Evolutionary conservation across 35 echinoderm and acorn worm genomes (phyloP), one percentile per base, ranked within the genome.

Genomic region (Lytechinus pictus): DNA sequence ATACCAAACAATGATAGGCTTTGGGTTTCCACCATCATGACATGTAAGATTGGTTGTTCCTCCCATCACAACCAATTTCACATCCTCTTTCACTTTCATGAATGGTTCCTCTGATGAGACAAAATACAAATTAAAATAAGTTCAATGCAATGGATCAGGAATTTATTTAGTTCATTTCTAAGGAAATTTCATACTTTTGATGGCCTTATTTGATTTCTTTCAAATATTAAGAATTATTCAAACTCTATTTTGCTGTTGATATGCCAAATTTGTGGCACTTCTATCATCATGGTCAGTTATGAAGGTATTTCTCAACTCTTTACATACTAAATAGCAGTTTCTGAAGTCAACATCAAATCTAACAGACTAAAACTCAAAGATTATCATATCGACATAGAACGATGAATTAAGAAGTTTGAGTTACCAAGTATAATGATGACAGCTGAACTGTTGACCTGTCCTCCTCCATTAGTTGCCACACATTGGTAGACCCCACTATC

Each of bases 401-500:
- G 19, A 24, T 19, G 2, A n/a, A 7, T 58, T 58, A 79, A 79
- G 66, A 24, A n/a, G n/a, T 16, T 79, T 79, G 19, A n/a, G 19
- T 79, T 79, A 98, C 97, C 96, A 87, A 95, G 27, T 16, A 98
- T 95, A 92, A 95, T 24, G 27, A 98, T 93, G 12, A 89, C 94
- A 11, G 95, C 94, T 55, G 60, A 97, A 52, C 51, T 91, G 21
- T 95, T 91, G 16, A 61, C 96, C 44, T 58, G 51, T 10, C 95
- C 96, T 86, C 94, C 88, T 8, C 55, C 66, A 58, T 98, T 98
- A 10, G 54, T 95, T 8, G 97, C 97, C 21, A 86, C 61, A 86
- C 97, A 98, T 2, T 52, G 28, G 51, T 97, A 98, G 21, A 86
- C 12, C 5, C 97, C 97, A 52, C 95, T 91, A 72, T 98, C 97